phyloP scores from a whole-genome alignment of 1,140 invertebrate species.

The Vollenhovia emeryi region DNA sequence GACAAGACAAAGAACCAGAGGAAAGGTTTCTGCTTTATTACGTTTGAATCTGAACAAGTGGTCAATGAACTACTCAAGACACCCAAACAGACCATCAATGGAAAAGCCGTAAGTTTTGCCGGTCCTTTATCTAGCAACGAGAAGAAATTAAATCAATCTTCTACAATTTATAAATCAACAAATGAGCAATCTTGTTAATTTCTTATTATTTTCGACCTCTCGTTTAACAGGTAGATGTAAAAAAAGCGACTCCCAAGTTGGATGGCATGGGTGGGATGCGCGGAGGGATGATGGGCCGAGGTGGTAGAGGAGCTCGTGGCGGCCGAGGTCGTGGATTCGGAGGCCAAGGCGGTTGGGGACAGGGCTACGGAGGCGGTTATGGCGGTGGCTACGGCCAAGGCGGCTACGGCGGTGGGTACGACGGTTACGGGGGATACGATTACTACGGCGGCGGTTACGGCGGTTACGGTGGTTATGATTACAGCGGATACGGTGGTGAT shows the following conservation, averaged over 20 bases:
- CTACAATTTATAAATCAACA: background rate
- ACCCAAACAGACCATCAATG: constrained; percentile 95
- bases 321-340: constrained; percentile 86
- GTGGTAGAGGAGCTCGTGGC: constrained; percentile 89
- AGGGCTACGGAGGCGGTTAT: constrained; percentile 84
- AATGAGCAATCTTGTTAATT: background rate
- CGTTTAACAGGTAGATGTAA: constrained; percentile 92
- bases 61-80: constrained; percentile 95
- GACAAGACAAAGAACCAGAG: constrained; percentile 98
- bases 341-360: constrained; percentile 81
- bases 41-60: constrained; percentile 96
- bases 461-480: constrained; percentile 92
- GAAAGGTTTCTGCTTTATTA: constrained; percentile 97
- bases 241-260: constrained; percentile 96
- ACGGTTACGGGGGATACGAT: constrained; percentile 89
- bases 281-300: constrained; percentile 88
- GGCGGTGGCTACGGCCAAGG: constrained; percentile 90
- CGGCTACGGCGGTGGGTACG: constrained; percentile 89
- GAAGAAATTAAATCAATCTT: too few relatives aligned
- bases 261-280: constrained; percentile 91
- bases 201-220: background rate
- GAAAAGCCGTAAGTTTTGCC: constrained; percentile 90
- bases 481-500: constrained; percentile 91
- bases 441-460: constrained; percentile 92
- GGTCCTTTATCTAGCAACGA: background rate